phyloP scores from a whole-genome alignment of 2,888 invertebrate genomes.

The Cactoblastis cactorum region DNA sequence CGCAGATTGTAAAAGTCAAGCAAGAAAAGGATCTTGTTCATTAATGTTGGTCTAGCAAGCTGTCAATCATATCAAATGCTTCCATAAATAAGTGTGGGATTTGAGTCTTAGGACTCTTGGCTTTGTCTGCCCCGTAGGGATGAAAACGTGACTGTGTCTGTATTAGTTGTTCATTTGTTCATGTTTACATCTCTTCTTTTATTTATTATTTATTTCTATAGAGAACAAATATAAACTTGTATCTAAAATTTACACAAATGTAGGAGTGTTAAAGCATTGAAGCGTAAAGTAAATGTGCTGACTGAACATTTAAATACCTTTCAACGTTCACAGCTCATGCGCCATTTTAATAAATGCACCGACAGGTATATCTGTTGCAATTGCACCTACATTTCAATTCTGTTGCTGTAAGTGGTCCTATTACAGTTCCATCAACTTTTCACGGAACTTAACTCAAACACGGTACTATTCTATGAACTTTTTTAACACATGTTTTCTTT shows the following conservation, averaged over 20 bases:
- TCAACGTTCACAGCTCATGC: neutral
- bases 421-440: constrained; percentile 24
- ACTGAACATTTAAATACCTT: neutral
- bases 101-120: no score
- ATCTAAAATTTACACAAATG: neutral
- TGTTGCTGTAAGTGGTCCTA: constrained; percentile 21
- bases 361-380: constrained; percentile 7
- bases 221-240: no score
- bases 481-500: neutral
- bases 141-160: no score
- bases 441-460: constrained; percentile 9
- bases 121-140: no score
- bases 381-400: constrained; percentile 12
- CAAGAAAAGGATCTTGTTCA: no score
- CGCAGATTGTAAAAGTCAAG: no score
- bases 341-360: neutral
- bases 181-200: no score
- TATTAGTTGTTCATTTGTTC: no score
- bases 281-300: neutral
- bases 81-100: no score
- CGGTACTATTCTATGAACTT: neutral
- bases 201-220: no score
- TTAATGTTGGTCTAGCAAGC: no score
- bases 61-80: no score
- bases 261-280: neutral